Conservation (phyloP, 2,888 invertebrate species). For the Heteromyza rotundicornis region DNA sequence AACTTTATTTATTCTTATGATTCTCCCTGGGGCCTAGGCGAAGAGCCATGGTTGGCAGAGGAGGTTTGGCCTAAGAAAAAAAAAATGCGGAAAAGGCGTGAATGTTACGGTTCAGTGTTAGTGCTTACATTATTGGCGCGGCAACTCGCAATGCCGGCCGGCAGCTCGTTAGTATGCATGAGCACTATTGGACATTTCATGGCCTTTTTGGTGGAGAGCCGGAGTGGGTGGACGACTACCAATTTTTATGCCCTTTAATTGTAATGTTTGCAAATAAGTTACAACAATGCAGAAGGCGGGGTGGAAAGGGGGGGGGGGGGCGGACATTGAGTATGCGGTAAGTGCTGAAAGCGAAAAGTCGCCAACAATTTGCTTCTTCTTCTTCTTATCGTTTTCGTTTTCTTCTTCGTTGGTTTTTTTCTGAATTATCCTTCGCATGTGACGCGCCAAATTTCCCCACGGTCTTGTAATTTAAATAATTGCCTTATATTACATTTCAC, state of each 20-base stretch:
- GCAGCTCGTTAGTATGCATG: slow-evolving; percentile 37
- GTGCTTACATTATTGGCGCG: slow-evolving; percentile 21
- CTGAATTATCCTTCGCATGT: no score
- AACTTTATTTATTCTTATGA: slow-evolving; percentile 3
- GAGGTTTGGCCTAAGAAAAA: neutral
- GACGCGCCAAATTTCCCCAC: slow-evolving; percentile 24
- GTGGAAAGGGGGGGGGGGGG: neutral
- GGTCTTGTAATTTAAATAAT: slow-evolving; percentile 29
- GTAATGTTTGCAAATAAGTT: slow-evolving; percentile 33
- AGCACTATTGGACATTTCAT: slow-evolving; percentile 34
- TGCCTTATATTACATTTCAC: slow-evolving; percentile 24
- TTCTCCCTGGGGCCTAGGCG: neutral
- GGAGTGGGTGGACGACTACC: no score
- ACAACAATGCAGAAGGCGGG: no score
- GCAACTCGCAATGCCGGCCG: neutral
- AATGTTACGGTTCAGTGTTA: slow-evolving; percentile 30
- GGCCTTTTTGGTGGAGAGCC: slow-evolving; percentile 30
- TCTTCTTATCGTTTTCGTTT: no score
- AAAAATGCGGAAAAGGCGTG: slow-evolving; percentile 29
- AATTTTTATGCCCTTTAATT: slow-evolving; percentile 32
- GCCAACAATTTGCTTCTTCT: slow-evolving; percentile 29
- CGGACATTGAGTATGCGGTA: neutral
- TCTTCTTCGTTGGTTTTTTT: no score
- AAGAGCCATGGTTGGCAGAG: neutral
- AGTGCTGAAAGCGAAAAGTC: slow-evolving; percentile 25